Evolutionary conservation across 1,140 invertebrate genomes (phyloP).

Genomic region (Drosophila erecta): DNA sequence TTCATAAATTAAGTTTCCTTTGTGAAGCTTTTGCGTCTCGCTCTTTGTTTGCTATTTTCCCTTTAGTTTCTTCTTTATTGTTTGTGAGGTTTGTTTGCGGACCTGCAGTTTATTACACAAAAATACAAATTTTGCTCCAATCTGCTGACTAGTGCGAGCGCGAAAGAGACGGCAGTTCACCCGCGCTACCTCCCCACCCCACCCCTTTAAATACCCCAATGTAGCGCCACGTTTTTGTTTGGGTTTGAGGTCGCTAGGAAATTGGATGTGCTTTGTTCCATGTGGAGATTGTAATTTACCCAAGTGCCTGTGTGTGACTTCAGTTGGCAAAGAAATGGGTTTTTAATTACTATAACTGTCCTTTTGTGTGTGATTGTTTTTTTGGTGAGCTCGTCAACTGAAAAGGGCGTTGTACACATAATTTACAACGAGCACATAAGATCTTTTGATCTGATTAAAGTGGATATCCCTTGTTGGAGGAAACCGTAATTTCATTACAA

Average conservation of each 20-base stretch:
- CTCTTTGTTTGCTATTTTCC: slow-evolving; percentile 17
- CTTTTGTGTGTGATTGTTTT: slow-evolving; percentile 51
- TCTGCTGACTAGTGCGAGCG: slow-evolving; percentile 8
- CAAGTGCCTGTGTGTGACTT: slow-evolving; percentile 29
- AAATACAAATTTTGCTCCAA: slow-evolving; percentile 35
- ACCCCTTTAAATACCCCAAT: background rate
- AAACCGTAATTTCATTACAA: slow-evolving; percentile 31
- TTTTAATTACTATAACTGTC: slow-evolving; percentile 65
- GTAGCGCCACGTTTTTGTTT: slow-evolving; percentile 44
- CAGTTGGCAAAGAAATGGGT: slow-evolving; percentile 53
- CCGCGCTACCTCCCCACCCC: slow-evolving; percentile 10
- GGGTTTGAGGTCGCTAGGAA: slow-evolving; percentile 50
- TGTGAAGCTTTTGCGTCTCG: slow-evolving; percentile 25
- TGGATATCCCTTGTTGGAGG: slow-evolving; percentile 9
- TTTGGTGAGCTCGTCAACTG: slow-evolving; percentile 13
- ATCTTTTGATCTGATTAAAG: slow-evolving; percentile 53
- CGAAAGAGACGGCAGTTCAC: background rate
- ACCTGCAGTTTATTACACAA: slow-evolving; percentile 22
- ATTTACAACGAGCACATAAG: slow-evolving; percentile 54
- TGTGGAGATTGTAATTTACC: slow-evolving; percentile 34
- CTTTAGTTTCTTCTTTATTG: slow-evolving; percentile 17
- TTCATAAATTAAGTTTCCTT: slow-evolving; percentile 39
- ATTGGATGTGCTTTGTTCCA: slow-evolving; percentile 33
- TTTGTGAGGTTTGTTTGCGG: slow-evolving; percentile 26
- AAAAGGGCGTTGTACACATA: slow-evolving; percentile 45